Conservation (phyloP, 53 echinoderm and acorn worm species). For the Zoroaster sp. region DNA sequence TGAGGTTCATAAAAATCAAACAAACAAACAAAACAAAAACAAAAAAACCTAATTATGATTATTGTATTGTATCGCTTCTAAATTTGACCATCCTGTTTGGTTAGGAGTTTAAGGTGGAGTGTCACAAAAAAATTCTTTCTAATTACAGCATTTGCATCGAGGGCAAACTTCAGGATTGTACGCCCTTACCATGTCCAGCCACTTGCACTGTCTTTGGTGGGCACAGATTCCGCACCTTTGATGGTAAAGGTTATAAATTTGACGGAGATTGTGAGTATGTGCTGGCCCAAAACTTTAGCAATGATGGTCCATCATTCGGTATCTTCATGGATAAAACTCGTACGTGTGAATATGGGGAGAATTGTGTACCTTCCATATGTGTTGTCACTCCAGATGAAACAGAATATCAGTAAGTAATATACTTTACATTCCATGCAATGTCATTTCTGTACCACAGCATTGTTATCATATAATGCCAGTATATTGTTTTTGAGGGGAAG, state of each 20-base stretch:
- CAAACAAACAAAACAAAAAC: too few species aligned
- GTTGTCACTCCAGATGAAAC: background rate
- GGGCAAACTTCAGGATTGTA: slow-evolving; percentile 5
- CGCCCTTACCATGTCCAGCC: background rate
- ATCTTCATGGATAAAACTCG: background rate
- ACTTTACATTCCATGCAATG: too few species aligned
- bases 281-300: background rate
- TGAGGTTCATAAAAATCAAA: too few species aligned
- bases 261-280: background rate
- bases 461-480: too few species aligned
- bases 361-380: background rate
- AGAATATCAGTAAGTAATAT: background rate
- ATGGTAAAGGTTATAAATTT: background rate
- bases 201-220: slow-evolving; percentile 19
- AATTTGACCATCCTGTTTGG: too few species aligned
- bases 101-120: too few species aligned
- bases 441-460: too few species aligned
- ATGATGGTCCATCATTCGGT: background rate
- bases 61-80: too few species aligned
- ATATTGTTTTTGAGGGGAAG: too few species aligned
- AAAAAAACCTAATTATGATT: too few species aligned
- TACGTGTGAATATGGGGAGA: background rate
- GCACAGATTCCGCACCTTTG: slow-evolving; percentile 41
- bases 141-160: slow-evolving; percentile 33
- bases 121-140: too few species aligned